Evolutionary conservation across 2,113 vertebrate species (phyloP).

Genomic region (Apodemus speciosus): DNA sequence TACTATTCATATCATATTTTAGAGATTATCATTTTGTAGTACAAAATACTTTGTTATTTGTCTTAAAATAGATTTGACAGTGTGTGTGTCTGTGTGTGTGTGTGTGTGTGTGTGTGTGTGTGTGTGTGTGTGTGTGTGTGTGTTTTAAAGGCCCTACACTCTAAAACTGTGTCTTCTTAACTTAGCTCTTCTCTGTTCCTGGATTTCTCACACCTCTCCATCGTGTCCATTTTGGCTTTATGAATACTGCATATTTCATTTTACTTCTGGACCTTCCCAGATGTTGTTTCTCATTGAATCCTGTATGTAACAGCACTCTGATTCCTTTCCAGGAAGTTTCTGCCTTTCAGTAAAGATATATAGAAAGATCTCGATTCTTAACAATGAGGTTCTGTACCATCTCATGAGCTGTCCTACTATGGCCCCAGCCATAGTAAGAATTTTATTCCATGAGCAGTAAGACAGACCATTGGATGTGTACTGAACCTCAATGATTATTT

Average conservation of each 20-base stretch:
- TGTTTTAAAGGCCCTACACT: no score
- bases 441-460: background rate
- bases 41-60: background rate
- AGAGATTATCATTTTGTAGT: background rate
- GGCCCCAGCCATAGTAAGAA: background rate
- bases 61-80: background rate
- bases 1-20: background rate
- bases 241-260: background rate
- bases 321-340: background rate
- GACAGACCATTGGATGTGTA: no score
- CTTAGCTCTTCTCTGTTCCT: fast-evolving
- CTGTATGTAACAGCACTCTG: background rate
- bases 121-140: no score
- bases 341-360: background rate
- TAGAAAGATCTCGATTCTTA: background rate
- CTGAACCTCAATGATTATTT: background rate
- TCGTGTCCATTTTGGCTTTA: background rate
- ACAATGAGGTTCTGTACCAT: fast-evolving
- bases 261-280: background rate
- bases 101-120: no score
- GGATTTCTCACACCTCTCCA: background rate
- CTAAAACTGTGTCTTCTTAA: background rate
- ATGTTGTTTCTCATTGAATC: background rate
- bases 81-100: no score
- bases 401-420: fast-evolving